Evolutionary conservation across 2,888 invertebrate genomes (phyloP).

Genomic region (Panorpa germanica): DNA sequence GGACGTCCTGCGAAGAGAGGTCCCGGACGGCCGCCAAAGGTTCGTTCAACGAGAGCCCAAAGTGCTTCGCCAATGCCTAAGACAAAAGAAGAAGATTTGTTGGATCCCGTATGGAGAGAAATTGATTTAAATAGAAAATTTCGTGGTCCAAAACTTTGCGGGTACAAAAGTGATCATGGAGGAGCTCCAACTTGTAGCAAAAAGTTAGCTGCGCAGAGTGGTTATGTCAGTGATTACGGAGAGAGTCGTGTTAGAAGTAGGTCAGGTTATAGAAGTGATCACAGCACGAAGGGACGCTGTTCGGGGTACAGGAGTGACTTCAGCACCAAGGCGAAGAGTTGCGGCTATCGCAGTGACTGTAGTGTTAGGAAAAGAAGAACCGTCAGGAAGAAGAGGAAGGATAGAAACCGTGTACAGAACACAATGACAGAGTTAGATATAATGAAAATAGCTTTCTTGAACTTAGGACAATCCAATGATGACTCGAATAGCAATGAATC

Average conservation of each 20-base stretch:
- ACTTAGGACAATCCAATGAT: conserved; percentile 32
- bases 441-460: conserved; percentile 32
- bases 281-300: conserved; percentile 39
- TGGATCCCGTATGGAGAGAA: conserved; percentile 44
- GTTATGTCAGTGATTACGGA: conserved; percentile 41
- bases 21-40: conserved; percentile 28
- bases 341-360: conserved; percentile 15
- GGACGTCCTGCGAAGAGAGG: conserved; percentile 40
- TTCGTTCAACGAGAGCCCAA: conserved; percentile 24
- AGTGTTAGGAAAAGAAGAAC: conserved; percentile 28
- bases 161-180: conserved; percentile 38
- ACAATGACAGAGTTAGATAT: conserved; percentile 36
- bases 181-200: conserved; percentile 25
- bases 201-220: conserved; percentile 24
- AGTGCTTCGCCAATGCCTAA: conserved; percentile 24
- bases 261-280: conserved; percentile 40
- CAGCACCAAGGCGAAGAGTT: conserved; percentile 26
- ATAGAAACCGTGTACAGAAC: conserved; percentile 7
- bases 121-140: conserved; percentile 44
- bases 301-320: conserved; percentile 31
- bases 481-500: conserved; percentile 22
- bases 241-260: conserved; percentile 22
- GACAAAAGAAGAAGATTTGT: conserved; percentile 30
- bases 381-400: conserved; percentile 19
- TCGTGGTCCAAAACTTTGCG: conserved; percentile 30